Base-by-base conservation (phyloP, 2,888 invertebrate genomes). In the Stenoptilia bipunctidactyla region DNA sequence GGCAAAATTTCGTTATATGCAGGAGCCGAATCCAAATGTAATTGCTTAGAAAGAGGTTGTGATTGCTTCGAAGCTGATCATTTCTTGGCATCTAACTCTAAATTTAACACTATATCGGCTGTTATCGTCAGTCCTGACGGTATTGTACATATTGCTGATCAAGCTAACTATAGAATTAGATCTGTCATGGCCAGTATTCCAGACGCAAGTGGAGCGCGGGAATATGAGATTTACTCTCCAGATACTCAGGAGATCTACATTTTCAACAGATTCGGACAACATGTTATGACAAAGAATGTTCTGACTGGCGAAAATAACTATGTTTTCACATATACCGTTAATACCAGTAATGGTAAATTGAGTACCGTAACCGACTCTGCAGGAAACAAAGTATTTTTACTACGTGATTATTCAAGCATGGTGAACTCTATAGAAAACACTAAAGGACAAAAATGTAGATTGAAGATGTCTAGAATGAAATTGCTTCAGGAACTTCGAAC, bases 371-470 rank as follows among this genome's bases (percentile, higher is more conserved):
- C 95, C 0, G 97, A 97, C 61, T 92, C 96, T 0, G 94, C 96
- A 2, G 95, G 96, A 37, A 94, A 94, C 59, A 93, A 94, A 71
- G 92, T 94, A 0, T 94, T 94, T 75, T 66, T 94, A 10, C 69
- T 94, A 8, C 85, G 94, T 20, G 94, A 94, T 61, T 93, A 93
- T 61, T 92, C 93, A 4, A 92, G 92, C 43, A 91, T 93, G 54
- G 96, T 97, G 1, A 96, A 96, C 58, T 96, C 96, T 0, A 96
- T 96, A 55, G 96, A 96, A 68, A 96, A 96, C 54, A 94, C 95
- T 0, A 94, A 95, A 66, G 95, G 94, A 0, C 95, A 96, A 58
- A 96, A 96, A 66, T 95, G 95, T 52, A 86, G 94, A 39, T 79
- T 97, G 13, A 88, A 91, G 48, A 96, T 97, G 94, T 95, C 96